A percentile compares a stretch with the other conserved stretches of the same genome.
Conservation (phyloP, 2,888 invertebrate species). For the Tetrapedia diversipes region DNA sequence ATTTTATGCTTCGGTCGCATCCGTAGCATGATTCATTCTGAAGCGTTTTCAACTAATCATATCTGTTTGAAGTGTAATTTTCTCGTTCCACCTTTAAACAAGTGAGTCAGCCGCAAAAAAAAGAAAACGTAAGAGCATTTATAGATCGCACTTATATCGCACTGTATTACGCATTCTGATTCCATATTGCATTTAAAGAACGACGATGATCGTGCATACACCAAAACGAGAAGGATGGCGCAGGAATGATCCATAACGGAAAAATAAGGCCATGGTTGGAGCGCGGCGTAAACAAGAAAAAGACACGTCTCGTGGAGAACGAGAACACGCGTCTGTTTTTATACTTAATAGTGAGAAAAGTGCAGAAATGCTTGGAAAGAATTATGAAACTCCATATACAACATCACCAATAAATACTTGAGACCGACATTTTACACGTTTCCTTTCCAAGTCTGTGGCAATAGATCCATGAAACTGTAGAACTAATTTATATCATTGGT, state of each 20-base stretch:
- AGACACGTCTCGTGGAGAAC: conserved; percentile 14
- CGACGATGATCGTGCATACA: neutral
- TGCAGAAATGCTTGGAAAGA: neutral
- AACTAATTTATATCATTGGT: too few relatives aligned
- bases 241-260: conserved; percentile 21
- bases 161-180: neutral
- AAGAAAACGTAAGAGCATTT: too few relatives aligned
- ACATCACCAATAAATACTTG: too few relatives aligned
- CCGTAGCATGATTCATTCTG: too few relatives aligned
- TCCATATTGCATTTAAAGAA: neutral
- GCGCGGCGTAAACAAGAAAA: conserved; percentile 19
- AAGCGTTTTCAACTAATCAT: too few relatives aligned
- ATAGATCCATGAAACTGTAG: too few relatives aligned
- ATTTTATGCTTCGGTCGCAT: too few relatives aligned
- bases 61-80: too few relatives aligned
- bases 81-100: too few relatives aligned
- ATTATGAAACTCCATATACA: conserved; percentile 1
- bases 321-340: conserved; percentile 31
- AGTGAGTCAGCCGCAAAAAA: too few relatives aligned
- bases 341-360: neutral
- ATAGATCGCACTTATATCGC: neutral
- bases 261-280: conserved; percentile 30
- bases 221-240: conserved; percentile 13
- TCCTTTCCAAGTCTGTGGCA: too few relatives aligned
- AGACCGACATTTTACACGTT: neutral